phyloP scores from a whole-genome alignment of 2,797 vertebrate genomes.

The Argentina silus region DNA sequence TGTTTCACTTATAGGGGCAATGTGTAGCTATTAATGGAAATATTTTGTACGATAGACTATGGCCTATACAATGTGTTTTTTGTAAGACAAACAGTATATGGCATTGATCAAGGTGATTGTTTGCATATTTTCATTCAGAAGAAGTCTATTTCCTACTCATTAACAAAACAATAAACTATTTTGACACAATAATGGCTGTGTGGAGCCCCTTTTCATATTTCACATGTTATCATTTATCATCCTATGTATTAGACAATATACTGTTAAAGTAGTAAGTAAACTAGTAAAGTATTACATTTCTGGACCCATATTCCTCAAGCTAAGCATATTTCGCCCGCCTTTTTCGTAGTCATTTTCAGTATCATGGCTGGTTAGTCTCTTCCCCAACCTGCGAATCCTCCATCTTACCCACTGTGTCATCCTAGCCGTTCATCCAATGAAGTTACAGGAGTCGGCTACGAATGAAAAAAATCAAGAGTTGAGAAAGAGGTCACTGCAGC shows the following conservation, averaged over 20 bases:
- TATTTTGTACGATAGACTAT: background rate
- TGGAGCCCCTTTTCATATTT: background rate
- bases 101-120: background rate
- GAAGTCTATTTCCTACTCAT: background rate
- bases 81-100: conserved; percentile 10
- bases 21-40: conserved; percentile 8
- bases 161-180: background rate
- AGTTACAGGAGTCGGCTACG: conserved; percentile 56
- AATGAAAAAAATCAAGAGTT: conserved; percentile 71
- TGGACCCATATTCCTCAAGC: background rate
- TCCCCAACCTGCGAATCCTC: conserved; percentile 32
- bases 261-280: background rate
- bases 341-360: conserved; percentile 26
- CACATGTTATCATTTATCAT: background rate
- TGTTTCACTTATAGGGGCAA: conserved; percentile 4
- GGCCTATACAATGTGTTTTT: background rate
- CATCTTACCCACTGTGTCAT: conserved; percentile 66
- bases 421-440: conserved; percentile 71
- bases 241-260: background rate
- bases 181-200: background rate
- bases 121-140: background rate
- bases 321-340: conserved; percentile 7
- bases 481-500: conserved; percentile 80
- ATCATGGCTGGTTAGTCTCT: conserved; percentile 35
- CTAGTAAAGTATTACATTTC: background rate